Percentiles rank a stretch among this genome's conserved stretches.
Conservation (phyloP, 92 coral and sea anemone species). For the Muricea muricata region DNA sequence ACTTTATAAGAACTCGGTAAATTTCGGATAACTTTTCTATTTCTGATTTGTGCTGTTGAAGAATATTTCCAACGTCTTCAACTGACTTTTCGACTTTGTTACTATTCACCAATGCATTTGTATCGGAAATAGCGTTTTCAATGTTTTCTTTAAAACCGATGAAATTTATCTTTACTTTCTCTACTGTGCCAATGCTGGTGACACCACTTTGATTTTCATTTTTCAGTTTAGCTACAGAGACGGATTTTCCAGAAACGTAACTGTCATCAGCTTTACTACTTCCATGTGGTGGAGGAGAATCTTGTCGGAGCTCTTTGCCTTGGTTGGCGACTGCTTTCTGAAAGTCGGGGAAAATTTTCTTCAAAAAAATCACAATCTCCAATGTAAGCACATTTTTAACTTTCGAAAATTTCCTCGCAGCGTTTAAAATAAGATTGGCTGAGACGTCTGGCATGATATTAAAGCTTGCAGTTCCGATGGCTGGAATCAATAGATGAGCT, state of each 20-base stretch:
- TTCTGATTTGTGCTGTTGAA: background rate
- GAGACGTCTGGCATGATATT: background rate
- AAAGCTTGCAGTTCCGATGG: slow-evolving; percentile 12
- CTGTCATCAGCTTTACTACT: background rate
- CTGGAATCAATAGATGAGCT: background rate
- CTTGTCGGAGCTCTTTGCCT: background rate
- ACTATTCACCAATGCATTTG: background rate
- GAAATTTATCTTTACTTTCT: background rate
- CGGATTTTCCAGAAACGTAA: background rate
- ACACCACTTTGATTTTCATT: background rate
- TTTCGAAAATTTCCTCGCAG: slow-evolving; percentile 13
- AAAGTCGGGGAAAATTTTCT: slow-evolving; percentile 28
- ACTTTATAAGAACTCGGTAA: slow-evolving; percentile 12
- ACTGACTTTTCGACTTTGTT: slow-evolving; percentile 1
- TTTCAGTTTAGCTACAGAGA: too few relatives aligned
- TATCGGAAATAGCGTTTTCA: background rate
- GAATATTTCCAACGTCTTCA: slow-evolving; percentile 1
- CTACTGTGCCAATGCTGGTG: background rate
- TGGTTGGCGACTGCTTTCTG: background rate
- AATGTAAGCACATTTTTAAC: background rate
- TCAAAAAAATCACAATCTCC: slow-evolving; percentile 16
- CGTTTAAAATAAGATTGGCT: slow-evolving; percentile 4
- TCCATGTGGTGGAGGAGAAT: background rate
- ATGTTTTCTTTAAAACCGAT: background rate
- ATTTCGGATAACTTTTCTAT: background rate